Evolutionary conservation across 1,140 invertebrate genomes (phyloP).

Genomic region (Pseudomyrmex flavicornis): DNA sequence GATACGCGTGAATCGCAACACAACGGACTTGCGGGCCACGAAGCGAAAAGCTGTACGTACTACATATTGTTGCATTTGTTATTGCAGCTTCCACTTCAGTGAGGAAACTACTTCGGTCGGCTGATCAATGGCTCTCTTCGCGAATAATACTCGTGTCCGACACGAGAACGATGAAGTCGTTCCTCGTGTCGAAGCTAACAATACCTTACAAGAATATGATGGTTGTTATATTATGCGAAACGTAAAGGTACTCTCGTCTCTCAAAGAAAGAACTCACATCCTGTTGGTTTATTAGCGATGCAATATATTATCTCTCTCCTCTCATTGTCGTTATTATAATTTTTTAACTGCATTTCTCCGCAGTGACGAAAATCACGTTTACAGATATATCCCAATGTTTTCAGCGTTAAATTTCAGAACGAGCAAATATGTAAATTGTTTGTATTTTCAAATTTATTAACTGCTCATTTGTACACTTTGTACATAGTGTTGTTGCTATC

Average conservation of each 20-base stretch:
- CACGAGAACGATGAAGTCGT: neutral
- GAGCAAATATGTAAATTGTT: too few species aligned
- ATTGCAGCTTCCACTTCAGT: neutral
- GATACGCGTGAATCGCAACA: conserved; percentile 64
- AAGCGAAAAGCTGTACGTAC: neutral
- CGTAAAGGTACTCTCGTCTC: neutral
- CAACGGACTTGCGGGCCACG: conserved; percentile 11
- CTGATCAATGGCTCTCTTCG: conserved; percentile 37
- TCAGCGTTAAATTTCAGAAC: too few species aligned
- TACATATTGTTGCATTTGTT: neutral
- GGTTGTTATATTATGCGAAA: neutral
- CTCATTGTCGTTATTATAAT: neutral
- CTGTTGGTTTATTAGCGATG: neutral
- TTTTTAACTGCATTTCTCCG: neutral
- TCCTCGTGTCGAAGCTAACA: neutral
- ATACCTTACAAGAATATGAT: conserved; percentile 9
- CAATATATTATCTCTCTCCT: neutral
- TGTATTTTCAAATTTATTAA: too few species aligned
- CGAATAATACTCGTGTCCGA: neutral
- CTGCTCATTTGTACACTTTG: too few species aligned
- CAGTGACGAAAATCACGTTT: too few species aligned
- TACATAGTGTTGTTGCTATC: too few species aligned
- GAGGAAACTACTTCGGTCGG: neutral
- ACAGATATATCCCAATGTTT: too few species aligned
- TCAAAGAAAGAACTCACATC: neutral